Evolutionary conservation across 2,113 vertebrate species (phyloP).

Genomic region (Protobothrops mucrosquamatus): DNA sequence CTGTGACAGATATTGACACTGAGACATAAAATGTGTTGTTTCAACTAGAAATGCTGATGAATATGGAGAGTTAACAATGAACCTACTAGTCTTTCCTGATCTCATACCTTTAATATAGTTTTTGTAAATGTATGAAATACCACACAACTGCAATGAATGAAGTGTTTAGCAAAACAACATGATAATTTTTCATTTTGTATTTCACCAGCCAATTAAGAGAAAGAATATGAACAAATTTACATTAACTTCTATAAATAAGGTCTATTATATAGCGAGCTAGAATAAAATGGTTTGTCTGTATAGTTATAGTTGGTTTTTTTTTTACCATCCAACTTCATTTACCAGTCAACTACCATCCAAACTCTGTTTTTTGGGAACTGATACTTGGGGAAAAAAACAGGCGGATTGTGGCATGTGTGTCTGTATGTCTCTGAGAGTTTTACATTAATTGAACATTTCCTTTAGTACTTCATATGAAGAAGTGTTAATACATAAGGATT

Average conservation of each 20-base stretch:
- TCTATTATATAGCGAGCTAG: background rate
- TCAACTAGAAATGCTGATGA: background rate
- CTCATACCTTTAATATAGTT: background rate
- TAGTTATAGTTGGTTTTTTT: background rate
- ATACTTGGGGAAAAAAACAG: background rate
- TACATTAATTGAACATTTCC: background rate
- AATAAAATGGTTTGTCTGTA: background rate
- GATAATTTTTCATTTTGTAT: background rate
- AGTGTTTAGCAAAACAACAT: background rate
- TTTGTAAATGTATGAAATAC: background rate
- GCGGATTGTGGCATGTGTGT: background rate
- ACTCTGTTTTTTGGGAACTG: background rate
- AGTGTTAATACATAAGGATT: background rate
- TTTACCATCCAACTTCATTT: background rate
- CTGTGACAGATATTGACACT: background rate
- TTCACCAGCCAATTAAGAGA: background rate
- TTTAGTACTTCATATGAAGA: background rate
- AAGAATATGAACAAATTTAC: background rate
- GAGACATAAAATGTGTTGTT: background rate
- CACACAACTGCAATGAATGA: background rate
- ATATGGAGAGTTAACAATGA: background rate
- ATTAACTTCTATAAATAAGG: background rate
- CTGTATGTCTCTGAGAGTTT: background rate
- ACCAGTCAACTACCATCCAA: background rate
- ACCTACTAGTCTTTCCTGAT: background rate